phyloP scores from a whole-genome alignment of 2,888 invertebrate genomes.

The Tholera decimalis region DNA sequence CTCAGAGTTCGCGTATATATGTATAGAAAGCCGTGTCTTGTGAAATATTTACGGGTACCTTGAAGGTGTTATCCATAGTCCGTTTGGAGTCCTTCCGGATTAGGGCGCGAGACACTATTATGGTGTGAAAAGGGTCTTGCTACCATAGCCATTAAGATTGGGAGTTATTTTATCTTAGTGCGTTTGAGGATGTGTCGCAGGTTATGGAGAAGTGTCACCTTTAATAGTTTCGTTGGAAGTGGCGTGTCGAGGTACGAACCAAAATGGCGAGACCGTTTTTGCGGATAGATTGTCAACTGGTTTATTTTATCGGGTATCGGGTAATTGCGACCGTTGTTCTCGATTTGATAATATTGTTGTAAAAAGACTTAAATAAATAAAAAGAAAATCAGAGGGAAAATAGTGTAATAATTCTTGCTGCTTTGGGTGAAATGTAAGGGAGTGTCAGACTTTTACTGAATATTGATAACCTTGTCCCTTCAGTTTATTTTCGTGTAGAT shows the following conservation, averaged over 20 bases:
- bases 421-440: too few relatives aligned
- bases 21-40: conserved; percentile 57
- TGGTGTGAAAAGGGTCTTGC: conserved; percentile 60
- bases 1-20: conserved; percentile 47
- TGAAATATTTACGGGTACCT: conserved; percentile 64
- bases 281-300: not conserved
- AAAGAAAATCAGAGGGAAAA: too few relatives aligned
- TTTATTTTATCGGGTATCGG: not conserved
- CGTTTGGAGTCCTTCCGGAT: conserved; percentile 56
- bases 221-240: conserved; percentile 5
- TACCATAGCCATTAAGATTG: conserved; percentile 42
- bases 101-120: conserved; percentile 52
- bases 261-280: not conserved
- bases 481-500: too few relatives aligned
- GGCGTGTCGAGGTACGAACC: conserved; percentile 8
- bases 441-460: too few relatives aligned
- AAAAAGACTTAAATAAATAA: too few relatives aligned
- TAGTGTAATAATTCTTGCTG: too few relatives aligned
- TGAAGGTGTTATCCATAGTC: conserved; percentile 62
- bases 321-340: not conserved
- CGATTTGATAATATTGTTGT: not conserved
- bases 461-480: too few relatives aligned
- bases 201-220: conserved; percentile 3
- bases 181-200: conserved; percentile 29
- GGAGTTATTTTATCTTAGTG: conserved; percentile 50